Evolutionary conservation across 2,797 vertebrate genomes (phyloP).

Genomic region (Gymnopithys bicolor): DNA sequence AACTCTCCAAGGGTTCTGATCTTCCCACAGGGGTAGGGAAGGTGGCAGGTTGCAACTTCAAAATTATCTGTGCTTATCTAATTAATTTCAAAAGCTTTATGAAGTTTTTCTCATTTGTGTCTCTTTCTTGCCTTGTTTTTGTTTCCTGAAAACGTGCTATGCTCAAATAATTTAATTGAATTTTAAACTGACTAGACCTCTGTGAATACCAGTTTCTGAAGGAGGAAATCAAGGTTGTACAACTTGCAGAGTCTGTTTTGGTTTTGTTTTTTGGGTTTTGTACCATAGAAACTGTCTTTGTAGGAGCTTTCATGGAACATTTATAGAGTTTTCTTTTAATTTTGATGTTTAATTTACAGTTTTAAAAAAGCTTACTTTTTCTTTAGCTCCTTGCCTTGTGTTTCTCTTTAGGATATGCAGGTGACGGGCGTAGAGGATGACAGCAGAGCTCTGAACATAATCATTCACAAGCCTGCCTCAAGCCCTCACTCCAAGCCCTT

Average conservation of each 20-base stretch:
- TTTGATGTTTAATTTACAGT: background rate
- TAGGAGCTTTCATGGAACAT: background rate
- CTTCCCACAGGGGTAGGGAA: background rate
- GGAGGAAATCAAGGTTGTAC: background rate
- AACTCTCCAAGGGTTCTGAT: background rate
- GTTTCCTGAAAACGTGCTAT: background rate
- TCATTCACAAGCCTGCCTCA: slow-evolving; percentile 95
- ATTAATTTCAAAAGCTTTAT: background rate
- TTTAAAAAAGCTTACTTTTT: background rate
- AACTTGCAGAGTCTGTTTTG: background rate
- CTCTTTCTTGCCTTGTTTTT: background rate
- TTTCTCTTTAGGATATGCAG: slow-evolving; percentile 92
- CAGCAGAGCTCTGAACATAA: slow-evolving; percentile 93
- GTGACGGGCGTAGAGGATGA: slow-evolving; percentile 97
- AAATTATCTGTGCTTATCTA: background rate
- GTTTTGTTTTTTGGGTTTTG: background rate
- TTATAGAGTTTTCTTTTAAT: background rate
- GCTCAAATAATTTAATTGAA: background rate
- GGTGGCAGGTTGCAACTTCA: background rate
- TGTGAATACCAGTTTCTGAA: background rate
- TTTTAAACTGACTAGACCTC: background rate
- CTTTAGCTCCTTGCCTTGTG: background rate
- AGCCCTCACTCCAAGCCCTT: slow-evolving; percentile 96
- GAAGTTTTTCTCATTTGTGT: background rate
- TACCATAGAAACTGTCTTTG: fast-evolving